phyloP scores from a whole-genome alignment of 2,888 invertebrate genomes.

The Drosophila cyrtoloma region DNA sequence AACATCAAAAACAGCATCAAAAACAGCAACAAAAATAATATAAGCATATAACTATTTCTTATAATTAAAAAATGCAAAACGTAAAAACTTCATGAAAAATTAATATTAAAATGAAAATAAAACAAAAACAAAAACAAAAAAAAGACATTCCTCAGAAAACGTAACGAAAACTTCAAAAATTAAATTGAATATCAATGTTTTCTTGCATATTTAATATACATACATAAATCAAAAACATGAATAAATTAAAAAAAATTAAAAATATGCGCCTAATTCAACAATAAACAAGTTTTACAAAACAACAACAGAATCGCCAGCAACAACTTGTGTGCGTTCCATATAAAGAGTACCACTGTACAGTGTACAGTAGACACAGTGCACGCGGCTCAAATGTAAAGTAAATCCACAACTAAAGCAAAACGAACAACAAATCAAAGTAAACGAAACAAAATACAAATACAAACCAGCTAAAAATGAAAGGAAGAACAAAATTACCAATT shows the following conservation, averaged over 20 bases:
- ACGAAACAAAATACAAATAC: neutral
- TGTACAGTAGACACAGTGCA: neutral
- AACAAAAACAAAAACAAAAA: conserved; percentile 14
- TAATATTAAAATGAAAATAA: conserved; percentile 8
- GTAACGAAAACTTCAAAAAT: conserved; percentile 19
- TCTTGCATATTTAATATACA: conserved; percentile 59
- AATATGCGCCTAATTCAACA: conserved; percentile 35
- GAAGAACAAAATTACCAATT: conserved; percentile 41
- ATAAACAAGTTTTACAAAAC: conserved; percentile 10
- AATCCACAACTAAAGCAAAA: conserved; percentile 10
- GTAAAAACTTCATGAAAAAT: conserved; percentile 6
- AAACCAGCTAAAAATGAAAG: conserved; percentile 9
- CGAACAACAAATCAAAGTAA: conserved; percentile 33
- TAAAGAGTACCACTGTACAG: conserved; percentile 30
- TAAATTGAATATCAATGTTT: conserved; percentile 62
- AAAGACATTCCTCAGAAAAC: conserved; percentile 53
- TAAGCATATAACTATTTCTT: conserved; percentile 31
- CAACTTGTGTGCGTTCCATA: conserved; percentile 21
- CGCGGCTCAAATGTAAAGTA: conserved; percentile 21
- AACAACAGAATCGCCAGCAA: conserved; percentile 1
- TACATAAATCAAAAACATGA: conserved; percentile 38
- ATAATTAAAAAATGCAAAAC: conserved; percentile 20
- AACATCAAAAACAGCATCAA: conserved; percentile 12
- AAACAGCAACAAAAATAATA: conserved; percentile 7
- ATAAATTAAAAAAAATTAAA: conserved; percentile 16